Percentiles rank a stretch among this genome's conserved stretches.
Conservation (phyloP, 2,113 vertebrate species). For the Daphoenositta chrysoptera region DNA sequence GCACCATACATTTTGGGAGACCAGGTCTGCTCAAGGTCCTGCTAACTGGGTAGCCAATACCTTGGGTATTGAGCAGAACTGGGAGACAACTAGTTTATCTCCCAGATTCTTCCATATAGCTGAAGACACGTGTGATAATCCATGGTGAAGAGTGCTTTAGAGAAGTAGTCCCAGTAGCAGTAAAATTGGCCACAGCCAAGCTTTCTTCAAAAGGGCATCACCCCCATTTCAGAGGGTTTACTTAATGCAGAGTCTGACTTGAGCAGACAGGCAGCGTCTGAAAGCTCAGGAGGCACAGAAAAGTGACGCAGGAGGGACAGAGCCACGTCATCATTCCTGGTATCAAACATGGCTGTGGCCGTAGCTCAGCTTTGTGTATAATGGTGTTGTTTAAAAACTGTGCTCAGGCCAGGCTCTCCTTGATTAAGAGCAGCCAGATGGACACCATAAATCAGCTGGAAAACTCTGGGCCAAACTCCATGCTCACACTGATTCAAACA, state of each 20-base stretch:
- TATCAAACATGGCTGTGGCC: background rate
- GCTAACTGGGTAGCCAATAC: background rate
- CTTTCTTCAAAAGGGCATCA: background rate
- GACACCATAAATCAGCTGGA: slow-evolving; percentile 39
- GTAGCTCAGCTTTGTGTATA: background rate
- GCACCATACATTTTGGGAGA: background rate
- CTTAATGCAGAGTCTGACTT: background rate
- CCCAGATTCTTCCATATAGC: background rate
- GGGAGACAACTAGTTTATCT: background rate
- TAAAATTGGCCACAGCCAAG: background rate
- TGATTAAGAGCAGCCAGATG: slow-evolving; percentile 28
- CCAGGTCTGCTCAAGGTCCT: background rate
- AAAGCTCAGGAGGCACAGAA: background rate
- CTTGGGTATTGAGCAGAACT: background rate
- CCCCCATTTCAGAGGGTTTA: background rate
- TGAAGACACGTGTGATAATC: fast-evolving
- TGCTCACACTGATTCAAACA: background rate
- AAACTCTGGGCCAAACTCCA: background rate
- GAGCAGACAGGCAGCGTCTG: background rate
- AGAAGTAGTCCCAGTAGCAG: background rate
- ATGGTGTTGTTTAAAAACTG: background rate
- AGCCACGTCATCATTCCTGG: background rate
- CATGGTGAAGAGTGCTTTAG: background rate
- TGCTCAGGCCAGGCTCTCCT: background rate
- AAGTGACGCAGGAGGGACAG: background rate